Conservation (phyloP, 2,797 vertebrate genomes). For the Ambastaia sidthimunki region DNA sequence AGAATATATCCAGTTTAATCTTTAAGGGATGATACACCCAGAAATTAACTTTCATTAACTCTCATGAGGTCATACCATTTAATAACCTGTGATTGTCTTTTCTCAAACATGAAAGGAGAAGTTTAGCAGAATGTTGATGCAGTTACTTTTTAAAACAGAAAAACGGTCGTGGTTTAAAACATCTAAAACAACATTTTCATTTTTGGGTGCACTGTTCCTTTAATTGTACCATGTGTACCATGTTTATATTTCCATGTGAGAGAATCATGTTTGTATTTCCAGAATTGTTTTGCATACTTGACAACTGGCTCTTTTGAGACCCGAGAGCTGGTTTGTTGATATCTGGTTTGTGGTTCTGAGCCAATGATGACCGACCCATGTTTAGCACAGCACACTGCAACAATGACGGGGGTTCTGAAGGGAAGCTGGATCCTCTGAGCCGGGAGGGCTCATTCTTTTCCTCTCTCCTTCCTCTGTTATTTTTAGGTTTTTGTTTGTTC, state of each 20-base stretch:
- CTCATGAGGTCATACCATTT: too few species aligned
- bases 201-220: not conserved
- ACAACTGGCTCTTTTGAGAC: not conserved
- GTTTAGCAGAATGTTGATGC: not conserved
- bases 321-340: slow-evolving; percentile 14
- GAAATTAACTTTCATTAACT: not conserved
- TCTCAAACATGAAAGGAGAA: not conserved
- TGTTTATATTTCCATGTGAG: not conserved
- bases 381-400: slow-evolving; percentile 32
- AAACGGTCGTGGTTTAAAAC: not conserved
- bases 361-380: slow-evolving; percentile 29
- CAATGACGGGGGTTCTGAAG: slow-evolving; percentile 50
- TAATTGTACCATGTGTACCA: not conserved
- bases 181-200: not conserved
- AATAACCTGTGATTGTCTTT: not conserved
- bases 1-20: not conserved
- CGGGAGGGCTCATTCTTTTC: slow-evolving; percentile 50
- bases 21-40: not conserved
- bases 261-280: not conserved
- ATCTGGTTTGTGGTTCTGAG: slow-evolving; percentile 37
- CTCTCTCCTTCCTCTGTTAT: slow-evolving; percentile 56
- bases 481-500: slow-evolving; percentile 59
- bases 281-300: slow-evolving; percentile 3
- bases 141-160: not conserved
- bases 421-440: slow-evolving; percentile 51